Base-by-base conservation (phyloP, 2,797 vertebrate genomes). In the Pagetopsis macropterus region DNA sequence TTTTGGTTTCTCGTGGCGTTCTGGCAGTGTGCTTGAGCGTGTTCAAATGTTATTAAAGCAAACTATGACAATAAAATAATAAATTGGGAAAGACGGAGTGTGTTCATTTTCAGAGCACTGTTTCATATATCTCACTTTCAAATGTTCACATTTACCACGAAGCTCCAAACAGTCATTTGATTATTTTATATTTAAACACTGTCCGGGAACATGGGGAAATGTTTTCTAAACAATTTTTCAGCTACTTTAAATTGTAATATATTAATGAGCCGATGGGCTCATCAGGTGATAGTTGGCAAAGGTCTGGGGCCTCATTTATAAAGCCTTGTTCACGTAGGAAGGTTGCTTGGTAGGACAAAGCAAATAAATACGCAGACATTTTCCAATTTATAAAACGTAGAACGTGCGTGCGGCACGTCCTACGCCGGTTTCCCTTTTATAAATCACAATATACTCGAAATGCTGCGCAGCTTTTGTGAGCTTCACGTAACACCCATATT, bases 61-160 rank as follows among this genome's bases (percentile, higher is more conserved):
- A 89, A 96, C 95, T 96, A 95, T 96, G 95, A 97, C 96, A 99
- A 99, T 98, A 98, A 99, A 99, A 96, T 96, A 91, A 95, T 93
- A 94, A 92, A 96, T 96, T 97, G 96, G 95, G 95, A 95, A 91
- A 86, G 23, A 59, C 8, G 8, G 55, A 41, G 59, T 16, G 55
- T 86, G 57, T 78, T 81, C 37, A 43, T 87, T 88, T 57, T 41
- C 45, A 61, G 72, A 73, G 33, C 49, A 46, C 50, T 0, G 23
- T 5, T 44, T 59, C 33, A 37, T 37, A 37, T 37, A 37, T 7
- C 33, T 37, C 33, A 37, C 33, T 37, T 37, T 37, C 33, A 23
- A 23, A 23, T 33, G 6, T 9, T 9, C 3, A 37, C 33, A 37
- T 37, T 37, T 37, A 9, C 7, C 51, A 9, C 23, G 13, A 48